A percentile compares a stretch with the other conserved stretches of the same genome.
These are phyloP conservation scores for Lamprotornis superbus DNA, from an alignment of 2,113 vertebrate genomes.

Conservation along the genomic window DNA sequence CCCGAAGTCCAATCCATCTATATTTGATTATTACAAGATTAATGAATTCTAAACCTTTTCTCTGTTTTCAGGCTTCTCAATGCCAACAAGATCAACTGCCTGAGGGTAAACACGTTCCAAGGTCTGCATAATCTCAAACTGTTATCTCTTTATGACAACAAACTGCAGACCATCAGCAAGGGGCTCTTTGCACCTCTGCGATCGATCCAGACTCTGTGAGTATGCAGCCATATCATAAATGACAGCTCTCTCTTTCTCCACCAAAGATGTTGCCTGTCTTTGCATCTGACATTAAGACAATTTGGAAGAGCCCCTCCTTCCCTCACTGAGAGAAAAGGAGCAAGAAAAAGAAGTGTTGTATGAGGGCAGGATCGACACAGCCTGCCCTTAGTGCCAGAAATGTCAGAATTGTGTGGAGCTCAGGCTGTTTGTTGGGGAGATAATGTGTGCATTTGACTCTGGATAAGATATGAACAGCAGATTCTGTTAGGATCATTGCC, in stretches of 20 bases:
- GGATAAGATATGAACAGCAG: not conserved
- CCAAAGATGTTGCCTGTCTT: not conserved
- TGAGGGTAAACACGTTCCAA: constrained; percentile 96
- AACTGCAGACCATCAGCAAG: constrained; percentile 96
- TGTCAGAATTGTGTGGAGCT: not conserved
- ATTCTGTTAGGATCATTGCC: not conserved
- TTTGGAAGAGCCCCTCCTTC: not conserved
- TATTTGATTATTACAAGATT: not conserved
- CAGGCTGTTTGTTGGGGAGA: not conserved
- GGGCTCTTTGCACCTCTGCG: constrained; percentile 93
- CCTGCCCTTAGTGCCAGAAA: not conserved
- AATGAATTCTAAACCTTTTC: constrained; percentile 16
- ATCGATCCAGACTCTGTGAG: constrained; percentile 97
- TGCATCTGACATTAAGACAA: not conserved
- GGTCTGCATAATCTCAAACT: constrained; percentile 97
- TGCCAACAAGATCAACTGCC: constrained; percentile 98
- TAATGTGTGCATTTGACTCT: not conserved
- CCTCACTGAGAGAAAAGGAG: not conserved
- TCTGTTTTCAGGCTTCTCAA: constrained; percentile 89
- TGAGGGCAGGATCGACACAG: not conserved
- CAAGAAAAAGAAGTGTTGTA: not conserved
- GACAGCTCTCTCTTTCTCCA: not conserved
- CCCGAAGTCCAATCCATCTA: not conserved
- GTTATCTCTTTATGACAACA: constrained; percentile 98
- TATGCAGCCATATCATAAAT: not conserved